Conservation (phyloP, 2,888 invertebrate genomes). For the Drosophila engyochracea region DNA sequence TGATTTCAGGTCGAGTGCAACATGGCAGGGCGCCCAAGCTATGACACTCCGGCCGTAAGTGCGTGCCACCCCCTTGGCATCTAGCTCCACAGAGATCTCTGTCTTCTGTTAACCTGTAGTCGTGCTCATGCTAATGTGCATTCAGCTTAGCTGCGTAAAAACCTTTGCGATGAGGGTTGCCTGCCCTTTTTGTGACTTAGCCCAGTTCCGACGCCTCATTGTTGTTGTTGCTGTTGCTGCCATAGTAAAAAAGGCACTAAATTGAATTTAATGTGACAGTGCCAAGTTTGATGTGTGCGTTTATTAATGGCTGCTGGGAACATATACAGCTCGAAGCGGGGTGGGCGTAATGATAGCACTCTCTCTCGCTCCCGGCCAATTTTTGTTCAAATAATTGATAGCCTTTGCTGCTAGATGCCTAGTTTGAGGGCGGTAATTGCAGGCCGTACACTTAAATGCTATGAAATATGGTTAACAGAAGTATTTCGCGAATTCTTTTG, state of each 20-base stretch:
- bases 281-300: constrained; percentile 73
- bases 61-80: constrained; percentile 35
- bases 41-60: constrained; percentile 30
- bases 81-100: constrained; percentile 20
- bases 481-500: constrained; percentile 62
- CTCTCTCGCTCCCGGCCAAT: constrained; percentile 10
- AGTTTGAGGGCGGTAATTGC: constrained; percentile 38
- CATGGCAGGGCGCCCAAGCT: constrained; percentile 26
- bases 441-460: constrained; percentile 60
- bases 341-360: constrained; percentile 57
- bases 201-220: constrained; percentile 24
- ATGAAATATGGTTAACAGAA: constrained; percentile 74
- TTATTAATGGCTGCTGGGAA: constrained; percentile 71
- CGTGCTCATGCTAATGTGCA: constrained; percentile 74
- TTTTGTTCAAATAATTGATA: constrained; percentile 50
- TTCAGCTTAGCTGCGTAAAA: constrained; percentile 64
- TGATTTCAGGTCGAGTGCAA: constrained; percentile 79
- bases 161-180: constrained; percentile 55
- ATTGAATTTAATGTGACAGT: constrained; percentile 79
- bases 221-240: constrained; percentile 37
- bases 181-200: constrained; percentile 52
- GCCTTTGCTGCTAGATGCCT: constrained; percentile 22
- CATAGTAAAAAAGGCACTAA: constrained; percentile 64
- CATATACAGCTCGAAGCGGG: constrained; percentile 1
- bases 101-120: constrained; percentile 46